phyloP scores from a whole-genome alignment of 1,140 invertebrate species.

The Goniozus legneri region DNA sequence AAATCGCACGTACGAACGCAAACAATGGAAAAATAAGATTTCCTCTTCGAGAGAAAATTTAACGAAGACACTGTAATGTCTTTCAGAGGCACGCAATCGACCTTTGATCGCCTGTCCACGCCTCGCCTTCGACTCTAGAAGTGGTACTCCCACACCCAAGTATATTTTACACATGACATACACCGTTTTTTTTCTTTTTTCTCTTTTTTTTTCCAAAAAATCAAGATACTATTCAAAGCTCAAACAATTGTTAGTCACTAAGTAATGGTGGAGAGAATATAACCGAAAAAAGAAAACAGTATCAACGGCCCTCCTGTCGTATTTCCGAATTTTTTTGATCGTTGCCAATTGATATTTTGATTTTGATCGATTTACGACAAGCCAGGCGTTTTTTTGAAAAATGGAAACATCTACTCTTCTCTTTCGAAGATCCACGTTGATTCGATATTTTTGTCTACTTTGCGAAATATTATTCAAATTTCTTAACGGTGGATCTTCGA shows the following conservation, averaged over 20 bases:
- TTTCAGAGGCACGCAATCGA: too few relatives aligned
- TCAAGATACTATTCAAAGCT: slow-evolving; percentile 56
- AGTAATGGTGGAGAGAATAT: slow-evolving; percentile 54
- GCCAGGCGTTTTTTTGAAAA: neutral
- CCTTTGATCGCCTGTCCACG: neutral
- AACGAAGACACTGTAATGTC: too few relatives aligned
- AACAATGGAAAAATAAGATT: too few relatives aligned
- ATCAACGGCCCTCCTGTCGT: slow-evolving; percentile 32
- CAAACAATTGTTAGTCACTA: slow-evolving; percentile 58
- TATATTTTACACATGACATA: slow-evolving; percentile 58
- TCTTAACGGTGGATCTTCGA: slow-evolving; percentile 18
- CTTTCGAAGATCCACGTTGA: neutral
- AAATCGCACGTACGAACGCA: too few relatives aligned
- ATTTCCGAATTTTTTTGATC: too few relatives aligned
- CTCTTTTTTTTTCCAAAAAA: too few relatives aligned
- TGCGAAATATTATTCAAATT: neutral
- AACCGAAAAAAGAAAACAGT: slow-evolving; percentile 47
- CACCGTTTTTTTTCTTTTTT: slow-evolving; percentile 55
- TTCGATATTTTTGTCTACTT: too few relatives aligned
- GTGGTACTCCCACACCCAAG: slow-evolving; percentile 53
- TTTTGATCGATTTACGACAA: too few relatives aligned
- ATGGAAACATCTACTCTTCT: neutral
- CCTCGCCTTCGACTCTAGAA: slow-evolving; percentile 20
- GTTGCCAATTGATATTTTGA: too few relatives aligned
- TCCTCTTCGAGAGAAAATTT: too few relatives aligned